A percentile compares a stretch with the other conserved stretches of the same genome.
phyloP scores from a whole-genome alignment of 2,113 vertebrate species.

The Phyllopteryx taeniolatus region DNA sequence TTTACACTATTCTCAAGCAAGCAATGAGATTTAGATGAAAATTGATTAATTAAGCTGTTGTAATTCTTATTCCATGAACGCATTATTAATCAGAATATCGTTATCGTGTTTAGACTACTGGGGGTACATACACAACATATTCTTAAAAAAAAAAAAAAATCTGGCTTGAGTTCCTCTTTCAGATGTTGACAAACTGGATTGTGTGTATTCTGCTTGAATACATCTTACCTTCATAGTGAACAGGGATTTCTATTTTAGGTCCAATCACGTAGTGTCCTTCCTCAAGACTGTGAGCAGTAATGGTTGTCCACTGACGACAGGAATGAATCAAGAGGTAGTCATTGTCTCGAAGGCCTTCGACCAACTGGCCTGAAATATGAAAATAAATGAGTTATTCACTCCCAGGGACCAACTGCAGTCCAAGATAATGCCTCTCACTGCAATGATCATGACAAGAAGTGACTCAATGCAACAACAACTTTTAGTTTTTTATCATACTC shows the following conservation, averaged over 20 bases:
- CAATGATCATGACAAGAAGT: too few relatives aligned
- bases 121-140: neutral
- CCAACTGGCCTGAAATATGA: constrained; percentile 79
- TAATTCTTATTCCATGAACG: too few relatives aligned
- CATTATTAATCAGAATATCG: too few relatives aligned
- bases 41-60: too few relatives aligned
- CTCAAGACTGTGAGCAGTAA: constrained; percentile 97
- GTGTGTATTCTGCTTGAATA: neutral
- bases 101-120: neutral
- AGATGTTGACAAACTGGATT: neutral
- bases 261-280: constrained; percentile 99
- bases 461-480: neutral
- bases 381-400: constrained; percentile 14
- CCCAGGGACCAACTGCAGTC: neutral
- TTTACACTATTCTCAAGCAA: neutral
- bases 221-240: constrained; percentile 91
- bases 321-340: constrained; percentile 98
- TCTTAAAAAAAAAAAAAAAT: too few relatives aligned
- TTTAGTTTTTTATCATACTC: too few relatives aligned
- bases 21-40: too few relatives aligned
- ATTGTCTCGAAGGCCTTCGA: constrained; percentile 92
- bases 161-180: neutral
- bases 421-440: neutral
- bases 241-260: constrained; percentile 98
- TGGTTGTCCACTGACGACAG: constrained; percentile 97